phyloP scores from a whole-genome alignment of 2,888 invertebrate species.

The Polydrusus tereticollis region DNA sequence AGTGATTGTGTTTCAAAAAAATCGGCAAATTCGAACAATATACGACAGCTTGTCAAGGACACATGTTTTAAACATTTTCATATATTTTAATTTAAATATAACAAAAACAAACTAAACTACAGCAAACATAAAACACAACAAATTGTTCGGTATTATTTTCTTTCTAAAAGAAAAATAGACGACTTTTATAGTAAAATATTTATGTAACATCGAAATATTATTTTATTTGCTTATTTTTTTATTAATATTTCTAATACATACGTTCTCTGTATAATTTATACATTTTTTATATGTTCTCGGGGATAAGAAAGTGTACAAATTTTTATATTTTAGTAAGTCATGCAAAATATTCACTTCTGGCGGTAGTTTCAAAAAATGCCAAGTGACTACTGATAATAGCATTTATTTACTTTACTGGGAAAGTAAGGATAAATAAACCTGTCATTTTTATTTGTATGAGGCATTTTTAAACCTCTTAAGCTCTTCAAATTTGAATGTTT shows the following conservation, averaged over 20 bases:
- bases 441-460: too few species aligned
- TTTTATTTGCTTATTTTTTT: slow-evolving; percentile 2
- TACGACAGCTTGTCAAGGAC: not conserved
- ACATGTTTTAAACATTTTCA: not conserved
- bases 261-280: not conserved
- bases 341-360: too few species aligned
- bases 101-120: slow-evolving; percentile 6
- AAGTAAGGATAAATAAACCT: too few species aligned
- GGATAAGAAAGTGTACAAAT: not conserved
- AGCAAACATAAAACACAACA: not conserved
- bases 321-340: not conserved
- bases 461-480: too few species aligned
- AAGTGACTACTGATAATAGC: too few species aligned
- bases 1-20: not conserved
- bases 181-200: not conserved
- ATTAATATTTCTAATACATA: slow-evolving; percentile 4
- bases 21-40: slow-evolving; percentile 11
- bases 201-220: slow-evolving; percentile 15
- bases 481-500: too few species aligned
- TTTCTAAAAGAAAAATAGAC: slow-evolving; percentile 10
- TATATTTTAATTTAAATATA: not conserved
- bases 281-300: not conserved
- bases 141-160: not conserved
- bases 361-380: too few species aligned
- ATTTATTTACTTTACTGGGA: too few species aligned